Percentiles rank a stretch among this genome's conserved stretches.
These are phyloP conservation scores for Rhyzopertha dominica DNA, from an alignment of 1,140 invertebrate species.

Conservation along the genomic window DNA sequence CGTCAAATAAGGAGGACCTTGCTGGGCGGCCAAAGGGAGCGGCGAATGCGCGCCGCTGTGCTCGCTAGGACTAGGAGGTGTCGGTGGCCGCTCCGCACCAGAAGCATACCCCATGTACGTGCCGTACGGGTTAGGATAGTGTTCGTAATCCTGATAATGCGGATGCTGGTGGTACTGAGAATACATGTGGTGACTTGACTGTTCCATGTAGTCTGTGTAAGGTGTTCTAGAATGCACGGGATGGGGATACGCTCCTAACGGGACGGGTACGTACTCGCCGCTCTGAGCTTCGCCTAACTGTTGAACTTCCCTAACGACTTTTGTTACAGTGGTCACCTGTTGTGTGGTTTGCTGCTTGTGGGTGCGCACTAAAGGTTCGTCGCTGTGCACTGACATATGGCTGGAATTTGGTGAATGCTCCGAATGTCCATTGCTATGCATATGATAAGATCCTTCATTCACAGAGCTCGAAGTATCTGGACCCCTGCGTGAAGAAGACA, in stretches of 20 bases:
- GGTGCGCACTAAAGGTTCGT: conserved; percentile 46
- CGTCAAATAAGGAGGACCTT: conserved; percentile 39
- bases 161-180: conserved; percentile 45
- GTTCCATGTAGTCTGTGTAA: conserved; percentile 47
- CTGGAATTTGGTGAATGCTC: conserved; percentile 50
- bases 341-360: conserved; percentile 50
- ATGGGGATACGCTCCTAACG: conserved; percentile 42
- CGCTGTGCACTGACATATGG: conserved; percentile 48
- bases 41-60: conserved; percentile 57
- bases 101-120: conserved; percentile 46
- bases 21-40: conserved; percentile 45
- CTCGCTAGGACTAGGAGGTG: conserved; percentile 56
- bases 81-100: conserved; percentile 51
- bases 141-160: conserved; percentile 57
- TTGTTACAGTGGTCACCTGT: conserved; percentile 54
- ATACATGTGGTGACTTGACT: conserved; percentile 46
- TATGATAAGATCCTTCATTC: conserved; percentile 41
- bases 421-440: conserved; percentile 48
- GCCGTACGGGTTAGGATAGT: conserved; percentile 50
- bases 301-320: conserved; percentile 54
- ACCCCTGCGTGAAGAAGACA: conserved; percentile 34
- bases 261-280: conserved; percentile 48
- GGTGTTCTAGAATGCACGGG: conserved; percentile 32
- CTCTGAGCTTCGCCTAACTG: conserved; percentile 54
- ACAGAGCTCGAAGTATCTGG: conserved; percentile 37